These are phyloP conservation scores for Rhogogaster chlorosoma DNA, from an alignment of 2,888 invertebrate species.

Conservation along the genomic window DNA sequence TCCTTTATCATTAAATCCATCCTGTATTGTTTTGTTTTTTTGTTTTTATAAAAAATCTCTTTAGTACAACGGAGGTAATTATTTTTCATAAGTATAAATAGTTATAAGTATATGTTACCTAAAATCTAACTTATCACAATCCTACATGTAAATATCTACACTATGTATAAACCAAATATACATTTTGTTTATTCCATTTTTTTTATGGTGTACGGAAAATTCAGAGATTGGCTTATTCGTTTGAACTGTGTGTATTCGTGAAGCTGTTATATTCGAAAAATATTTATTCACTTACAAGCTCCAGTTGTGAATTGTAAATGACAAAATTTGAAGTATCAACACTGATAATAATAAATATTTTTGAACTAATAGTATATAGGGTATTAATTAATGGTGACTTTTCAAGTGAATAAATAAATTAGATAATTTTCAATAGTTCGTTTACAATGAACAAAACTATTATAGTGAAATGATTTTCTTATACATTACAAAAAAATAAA, in stretches of 20 bases:
- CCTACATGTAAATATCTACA: conserved; percentile 71
- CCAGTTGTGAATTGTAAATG: not conserved
- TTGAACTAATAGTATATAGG: conserved; percentile 5
- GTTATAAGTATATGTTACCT: conserved; percentile 56
- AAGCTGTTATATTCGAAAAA: not conserved
- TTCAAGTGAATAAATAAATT: conserved; percentile 40
- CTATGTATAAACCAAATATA: conserved; percentile 66
- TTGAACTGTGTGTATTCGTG: not conserved
- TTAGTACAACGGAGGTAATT: conserved; percentile 56
- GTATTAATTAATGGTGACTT: conserved; percentile 23
- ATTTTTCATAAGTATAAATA: conserved; percentile 68
- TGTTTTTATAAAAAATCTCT: conserved; percentile 46
- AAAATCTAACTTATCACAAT: conserved; percentile 64
- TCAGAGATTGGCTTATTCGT: not conserved
- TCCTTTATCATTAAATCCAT: not conserved
- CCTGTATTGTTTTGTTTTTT: not conserved
- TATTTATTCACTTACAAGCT: conserved; percentile 29
- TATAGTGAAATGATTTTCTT: conserved; percentile 40
- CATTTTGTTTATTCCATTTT: conserved; percentile 59
- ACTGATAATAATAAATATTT: conserved; percentile 39
- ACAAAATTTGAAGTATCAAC: conserved; percentile 6
- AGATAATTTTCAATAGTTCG: conserved; percentile 40
- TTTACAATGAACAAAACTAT: conserved; percentile 9
- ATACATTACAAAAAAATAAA: conserved; percentile 62
- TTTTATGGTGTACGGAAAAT: conserved; percentile 14